Base-by-base conservation (phyloP, 2,888 invertebrate genomes). In the Xestia xanthographa region DNA sequence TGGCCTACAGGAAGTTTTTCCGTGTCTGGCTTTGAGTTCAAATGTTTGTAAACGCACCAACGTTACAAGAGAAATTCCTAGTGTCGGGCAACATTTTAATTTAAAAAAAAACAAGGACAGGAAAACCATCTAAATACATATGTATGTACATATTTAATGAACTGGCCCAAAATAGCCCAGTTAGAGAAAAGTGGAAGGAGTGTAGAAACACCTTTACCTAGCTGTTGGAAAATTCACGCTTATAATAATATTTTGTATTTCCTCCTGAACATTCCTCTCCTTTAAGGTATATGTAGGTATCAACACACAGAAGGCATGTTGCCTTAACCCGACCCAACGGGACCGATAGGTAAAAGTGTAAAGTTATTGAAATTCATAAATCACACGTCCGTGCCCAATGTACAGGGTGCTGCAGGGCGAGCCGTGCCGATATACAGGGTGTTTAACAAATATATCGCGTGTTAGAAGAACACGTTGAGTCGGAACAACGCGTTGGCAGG, bases 371-470 rank as follows among this genome's bases (percentile, higher is more conserved):
- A 92, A 90, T 90, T 86, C 90, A 91, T 93, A 93, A 91, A 92
- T 93, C 93, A 93, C 66, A 75, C 82, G 73, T 80, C 83, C 85
- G 87, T 87, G 85, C 86, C 85, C 90, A 83, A 89, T 90, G 90
- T 86, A 89, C 83, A 79, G 84, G 81, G 82, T 88, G 89, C 87
- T 86, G 88, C 83, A 77, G 82, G 79, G 69, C 68, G 48, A 50
- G 56, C 81, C 84, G 88, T 85, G 82, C 86, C 89, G 84, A 88
- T 90, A 90, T 87, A 89, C 84, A 80, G 83, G 82, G 73, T 88
- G 93, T 92, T 93, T 92, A 90, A 93, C 93, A 93, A 93, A 93
- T 93, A 93, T 92, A 91, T 90, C 89, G 89, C 88, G 86, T 92
- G 93, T 92, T 92, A 88, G 88, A 88, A 82, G 83, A 83, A 87